Conservation (phyloP, 2,888 invertebrate genomes). For the Copidosoma aretas region DNA sequence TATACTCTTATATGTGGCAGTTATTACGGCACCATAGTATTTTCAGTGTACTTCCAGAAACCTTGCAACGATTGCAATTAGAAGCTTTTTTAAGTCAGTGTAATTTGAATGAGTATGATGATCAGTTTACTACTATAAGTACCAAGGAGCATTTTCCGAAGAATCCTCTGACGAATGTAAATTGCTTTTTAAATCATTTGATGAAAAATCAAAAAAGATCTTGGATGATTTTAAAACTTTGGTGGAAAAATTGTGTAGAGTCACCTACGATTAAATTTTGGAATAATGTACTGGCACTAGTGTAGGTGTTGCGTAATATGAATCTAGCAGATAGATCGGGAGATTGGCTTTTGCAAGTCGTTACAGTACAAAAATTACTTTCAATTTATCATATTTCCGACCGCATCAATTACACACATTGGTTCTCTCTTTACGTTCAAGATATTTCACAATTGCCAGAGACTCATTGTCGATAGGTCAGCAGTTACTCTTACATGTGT, state of each 20-base stretch:
- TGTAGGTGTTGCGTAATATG: slow-evolving; percentile 14
- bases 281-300: slow-evolving; percentile 8
- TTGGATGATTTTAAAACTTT: slow-evolving; percentile 5
- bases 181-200: not conserved
- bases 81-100: no score
- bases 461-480: not conserved
- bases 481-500: slow-evolving; percentile 22
- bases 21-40: no score
- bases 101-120: not conserved
- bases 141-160: not conserved
- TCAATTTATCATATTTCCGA: slow-evolving; percentile 9
- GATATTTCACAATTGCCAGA: slow-evolving; percentile 10
- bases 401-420: slow-evolving; percentile 2
- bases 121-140: not conserved
- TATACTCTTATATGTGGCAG: no score
- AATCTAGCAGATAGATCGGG: slow-evolving; percentile 17
- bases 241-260: slow-evolving; percentile 13
- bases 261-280: slow-evolving; percentile 14
- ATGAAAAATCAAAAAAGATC: not conserved
- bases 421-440: slow-evolving; percentile 9
- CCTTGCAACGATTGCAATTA: no score
- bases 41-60: no score
- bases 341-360: slow-evolving; percentile 18
- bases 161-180: not conserved
- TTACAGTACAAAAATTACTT: slow-evolving; percentile 6